A percentile compares a stretch with the other conserved stretches of the same genome.
Evolutionary conservation across 2,888 invertebrate genomes (phyloP).

Genomic region (Aphrophora alni): DNA sequence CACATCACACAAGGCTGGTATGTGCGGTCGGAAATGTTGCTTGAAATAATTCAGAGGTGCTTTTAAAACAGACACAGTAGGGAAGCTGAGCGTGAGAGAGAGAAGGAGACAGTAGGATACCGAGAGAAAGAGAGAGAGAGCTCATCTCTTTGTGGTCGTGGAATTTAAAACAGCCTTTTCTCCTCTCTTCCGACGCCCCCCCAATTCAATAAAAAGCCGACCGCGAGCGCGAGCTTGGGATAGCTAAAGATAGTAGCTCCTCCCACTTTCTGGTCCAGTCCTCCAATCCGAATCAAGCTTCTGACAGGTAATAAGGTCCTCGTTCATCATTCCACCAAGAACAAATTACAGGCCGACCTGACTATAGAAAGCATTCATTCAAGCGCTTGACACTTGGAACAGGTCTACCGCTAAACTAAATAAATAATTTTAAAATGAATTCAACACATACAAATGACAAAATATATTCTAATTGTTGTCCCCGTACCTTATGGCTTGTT

Average conservation of each 20-base stretch:
- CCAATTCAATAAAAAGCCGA: slow-evolving; percentile 5
- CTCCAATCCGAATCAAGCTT: not conserved
- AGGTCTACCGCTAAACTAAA: not conserved
- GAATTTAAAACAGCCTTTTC: not conserved
- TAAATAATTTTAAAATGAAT: not conserved
- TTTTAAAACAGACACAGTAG: not conserved
- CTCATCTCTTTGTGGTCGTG: not conserved
- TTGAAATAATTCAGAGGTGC: too few species aligned
- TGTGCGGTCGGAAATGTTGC: too few species aligned
- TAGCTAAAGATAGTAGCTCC: not conserved
- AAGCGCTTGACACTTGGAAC: not conserved
- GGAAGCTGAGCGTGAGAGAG: not conserved
- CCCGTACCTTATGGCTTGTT: not conserved
- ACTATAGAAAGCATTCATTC: not conserved
- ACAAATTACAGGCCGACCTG: not conserved
- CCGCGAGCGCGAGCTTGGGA: slow-evolving; percentile 2
- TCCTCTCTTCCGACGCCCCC: not conserved
- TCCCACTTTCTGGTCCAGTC: slow-evolving; percentile 1
- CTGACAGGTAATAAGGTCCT: slow-evolving; percentile 2
- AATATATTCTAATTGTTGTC: not conserved
- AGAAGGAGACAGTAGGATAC: too few species aligned
- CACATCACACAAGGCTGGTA: too few species aligned
- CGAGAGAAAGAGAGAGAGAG: not conserved
- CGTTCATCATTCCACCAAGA: not conserved
- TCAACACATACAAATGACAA: not conserved